These are phyloP conservation scores for Geotrupes spiniger DNA, from an alignment of 2,888 invertebrate species.

Conservation along the genomic window DNA sequence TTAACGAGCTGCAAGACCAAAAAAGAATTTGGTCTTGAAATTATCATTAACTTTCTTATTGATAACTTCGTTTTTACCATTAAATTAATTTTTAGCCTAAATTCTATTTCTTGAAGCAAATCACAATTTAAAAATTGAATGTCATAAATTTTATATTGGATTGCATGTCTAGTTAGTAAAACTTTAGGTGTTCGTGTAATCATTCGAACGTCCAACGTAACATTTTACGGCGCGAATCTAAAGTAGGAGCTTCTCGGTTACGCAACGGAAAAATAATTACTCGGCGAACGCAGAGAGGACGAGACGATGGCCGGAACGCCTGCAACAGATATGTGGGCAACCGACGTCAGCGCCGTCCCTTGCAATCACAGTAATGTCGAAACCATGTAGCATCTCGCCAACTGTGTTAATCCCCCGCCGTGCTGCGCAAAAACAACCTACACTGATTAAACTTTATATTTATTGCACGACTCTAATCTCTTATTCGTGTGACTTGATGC, in stretches of 20 bases:
- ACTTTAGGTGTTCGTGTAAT: not conserved
- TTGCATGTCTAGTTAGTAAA: too few relatives aligned
- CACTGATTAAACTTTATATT: constrained; percentile 24
- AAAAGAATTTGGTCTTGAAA: too few relatives aligned
- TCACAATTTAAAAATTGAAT: too few relatives aligned
- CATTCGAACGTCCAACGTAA: not conserved
- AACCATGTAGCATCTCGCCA: constrained; percentile 44
- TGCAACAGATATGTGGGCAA: constrained; percentile 50
- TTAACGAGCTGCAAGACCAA: too few relatives aligned
- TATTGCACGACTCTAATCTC: constrained; percentile 16
- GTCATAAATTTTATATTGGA: too few relatives aligned
- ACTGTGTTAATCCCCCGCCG: constrained; percentile 44
- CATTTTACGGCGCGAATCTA: too few relatives aligned
- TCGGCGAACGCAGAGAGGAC: constrained; percentile 10
- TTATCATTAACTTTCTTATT: too few relatives aligned
- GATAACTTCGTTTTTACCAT: too few relatives aligned
- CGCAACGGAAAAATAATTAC: constrained; percentile 12
- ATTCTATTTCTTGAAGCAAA: too few relatives aligned
- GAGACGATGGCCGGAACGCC: constrained; percentile 31
- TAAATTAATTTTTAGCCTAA: too few relatives aligned
- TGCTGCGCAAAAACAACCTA: constrained; percentile 24
- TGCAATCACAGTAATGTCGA: constrained; percentile 51
- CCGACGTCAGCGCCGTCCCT: constrained; percentile 45
- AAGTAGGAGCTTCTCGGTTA: constrained; percentile 4
- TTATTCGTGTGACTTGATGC: not conserved